These are phyloP conservation scores for Lithophane ornitopus DNA, from an alignment of 2,888 invertebrate genomes.

Conservation along the genomic window DNA sequence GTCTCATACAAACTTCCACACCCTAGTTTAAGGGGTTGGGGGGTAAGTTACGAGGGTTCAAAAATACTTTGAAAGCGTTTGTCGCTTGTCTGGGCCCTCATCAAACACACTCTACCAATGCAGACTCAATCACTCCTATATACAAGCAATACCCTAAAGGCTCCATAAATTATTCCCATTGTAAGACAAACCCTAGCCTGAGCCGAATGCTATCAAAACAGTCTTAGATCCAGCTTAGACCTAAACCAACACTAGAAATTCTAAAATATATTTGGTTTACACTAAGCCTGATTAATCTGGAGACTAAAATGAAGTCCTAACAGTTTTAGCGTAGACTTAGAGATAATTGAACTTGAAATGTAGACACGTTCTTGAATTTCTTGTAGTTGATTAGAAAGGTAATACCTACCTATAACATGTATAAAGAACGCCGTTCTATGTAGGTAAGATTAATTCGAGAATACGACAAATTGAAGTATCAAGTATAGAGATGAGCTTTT, in stretches of 20 bases:
- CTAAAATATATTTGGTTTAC: constrained; percentile 39
- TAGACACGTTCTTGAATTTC: constrained; percentile 4
- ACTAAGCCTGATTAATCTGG: constrained; percentile 38
- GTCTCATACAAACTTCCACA: too few relatives aligned
- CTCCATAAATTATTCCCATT: constrained; percentile 35
- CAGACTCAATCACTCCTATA: not conserved
- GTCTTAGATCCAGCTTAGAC: constrained; percentile 8
- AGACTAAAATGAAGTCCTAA: constrained; percentile 16
- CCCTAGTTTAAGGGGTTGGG: too few relatives aligned
- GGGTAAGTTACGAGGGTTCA: too few relatives aligned
- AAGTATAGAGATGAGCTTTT: not conserved
- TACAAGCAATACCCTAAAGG: not conserved
- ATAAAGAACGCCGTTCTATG: not conserved
- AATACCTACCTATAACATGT: not conserved
- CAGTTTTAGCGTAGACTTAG: not conserved
- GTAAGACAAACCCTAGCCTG: constrained; percentile 10
- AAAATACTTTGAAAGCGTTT: not conserved
- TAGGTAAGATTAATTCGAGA: not conserved
- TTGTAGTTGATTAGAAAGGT: not conserved
- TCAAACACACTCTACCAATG: not conserved
- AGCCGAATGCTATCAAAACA: constrained; percentile 8
- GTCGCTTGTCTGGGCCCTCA: not conserved
- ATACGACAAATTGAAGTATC: not conserved
- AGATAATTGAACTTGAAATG: constrained; percentile 3
- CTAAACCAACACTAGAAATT: constrained; percentile 30